These are phyloP conservation scores for Xenopus petersii DNA, from an alignment of 2,797 vertebrate genomes.

Conservation along the genomic window DNA sequence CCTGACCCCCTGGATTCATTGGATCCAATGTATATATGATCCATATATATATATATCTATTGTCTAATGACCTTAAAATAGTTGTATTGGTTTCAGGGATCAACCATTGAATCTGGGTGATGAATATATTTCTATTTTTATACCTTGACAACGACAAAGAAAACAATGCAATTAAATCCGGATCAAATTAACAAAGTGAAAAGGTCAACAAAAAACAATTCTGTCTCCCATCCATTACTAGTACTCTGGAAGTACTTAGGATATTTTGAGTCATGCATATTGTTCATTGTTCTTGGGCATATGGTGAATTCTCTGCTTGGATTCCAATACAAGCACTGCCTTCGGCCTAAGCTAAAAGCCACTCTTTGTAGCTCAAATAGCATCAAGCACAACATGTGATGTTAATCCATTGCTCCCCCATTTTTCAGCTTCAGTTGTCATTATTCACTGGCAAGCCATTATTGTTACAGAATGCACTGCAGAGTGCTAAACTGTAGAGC, in stretches of 20 bases:
- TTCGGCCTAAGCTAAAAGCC: background rate
- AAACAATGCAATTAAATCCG: conserved; percentile 69
- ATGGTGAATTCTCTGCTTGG: conserved; percentile 72
- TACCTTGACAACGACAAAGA: conserved; percentile 51
- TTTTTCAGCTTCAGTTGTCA: no score
- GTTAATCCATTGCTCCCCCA: no score
- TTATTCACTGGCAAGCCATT: no score
- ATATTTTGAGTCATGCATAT: conserved; percentile 71
- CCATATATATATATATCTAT: no score
- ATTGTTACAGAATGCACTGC: no score
- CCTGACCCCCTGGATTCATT: no score
- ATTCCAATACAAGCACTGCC: conserved; percentile 52
- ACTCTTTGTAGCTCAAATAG: no score
- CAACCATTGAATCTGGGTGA: background rate
- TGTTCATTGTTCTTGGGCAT: conserved; percentile 76
- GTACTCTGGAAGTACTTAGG: conserved; percentile 65
- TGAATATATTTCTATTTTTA: conserved; percentile 25
- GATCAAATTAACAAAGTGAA: conserved; percentile 61
- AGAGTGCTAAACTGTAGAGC: no score
- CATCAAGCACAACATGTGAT: no score
- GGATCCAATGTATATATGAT: no score
- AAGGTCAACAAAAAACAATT: conserved; percentile 64
- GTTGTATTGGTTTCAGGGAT: background rate
- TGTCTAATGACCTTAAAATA: background rate
- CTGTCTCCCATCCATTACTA: conserved; percentile 45